These are phyloP conservation scores for Acronicta aceris DNA, from an alignment of 2,888 invertebrate genomes.

Conservation along the genomic window DNA sequence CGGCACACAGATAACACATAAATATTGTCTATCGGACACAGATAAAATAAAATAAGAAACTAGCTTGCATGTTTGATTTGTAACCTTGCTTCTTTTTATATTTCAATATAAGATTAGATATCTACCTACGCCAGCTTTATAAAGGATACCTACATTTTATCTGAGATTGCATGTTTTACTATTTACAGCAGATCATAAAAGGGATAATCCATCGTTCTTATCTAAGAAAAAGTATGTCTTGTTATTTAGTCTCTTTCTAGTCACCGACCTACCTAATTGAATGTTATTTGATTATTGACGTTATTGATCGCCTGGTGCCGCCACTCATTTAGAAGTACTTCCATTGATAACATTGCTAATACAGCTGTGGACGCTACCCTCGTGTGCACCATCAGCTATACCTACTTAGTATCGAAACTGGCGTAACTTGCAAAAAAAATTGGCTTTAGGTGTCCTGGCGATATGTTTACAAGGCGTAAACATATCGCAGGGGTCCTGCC, in stretches of 20 bases:
- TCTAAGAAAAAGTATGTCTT: slow-evolving; percentile 39
- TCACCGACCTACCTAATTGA: slow-evolving; percentile 4
- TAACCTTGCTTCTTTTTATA: slow-evolving; percentile 68
- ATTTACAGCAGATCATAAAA: slow-evolving; percentile 64
- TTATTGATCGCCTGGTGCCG: slow-evolving; percentile 19
- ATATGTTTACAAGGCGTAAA: no score
- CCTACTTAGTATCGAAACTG: no score
- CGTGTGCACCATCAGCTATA: no score
- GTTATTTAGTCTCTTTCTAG: slow-evolving; percentile 15
- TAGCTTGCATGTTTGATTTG: slow-evolving; percentile 64
- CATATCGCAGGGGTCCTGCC: no score
- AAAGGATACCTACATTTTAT: slow-evolving; percentile 67
- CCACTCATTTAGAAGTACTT: not conserved
- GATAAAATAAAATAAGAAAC: slow-evolving; percentile 65
- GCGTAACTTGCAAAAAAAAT: no score
- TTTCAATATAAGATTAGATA: slow-evolving; percentile 74
- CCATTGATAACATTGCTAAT: slow-evolving; percentile 25
- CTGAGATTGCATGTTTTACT: slow-evolving; percentile 67
- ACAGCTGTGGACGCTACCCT: slow-evolving; percentile 30
- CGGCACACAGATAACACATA: slow-evolving; percentile 65
- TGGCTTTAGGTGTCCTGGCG: slow-evolving; percentile 11
- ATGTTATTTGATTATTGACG: slow-evolving; percentile 2
- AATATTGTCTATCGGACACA: slow-evolving; percentile 58
- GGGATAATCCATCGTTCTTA: slow-evolving; percentile 54
- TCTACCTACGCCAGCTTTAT: slow-evolving; percentile 55